Base-by-base conservation (phyloP, 1,140 invertebrate genomes). In the Phenacoccus solenopsis region DNA sequence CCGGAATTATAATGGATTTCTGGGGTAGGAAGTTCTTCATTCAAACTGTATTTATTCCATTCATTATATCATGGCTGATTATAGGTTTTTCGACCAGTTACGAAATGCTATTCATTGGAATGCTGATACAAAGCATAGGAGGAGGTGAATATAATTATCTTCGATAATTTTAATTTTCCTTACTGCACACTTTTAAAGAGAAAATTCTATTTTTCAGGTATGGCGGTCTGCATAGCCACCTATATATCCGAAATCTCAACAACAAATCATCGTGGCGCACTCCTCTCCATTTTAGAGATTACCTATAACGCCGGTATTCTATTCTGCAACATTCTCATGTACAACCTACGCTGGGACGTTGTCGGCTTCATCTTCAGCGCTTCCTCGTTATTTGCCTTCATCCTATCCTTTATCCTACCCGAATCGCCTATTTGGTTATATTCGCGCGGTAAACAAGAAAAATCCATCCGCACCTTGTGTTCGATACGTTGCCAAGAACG, bases 371-470 rank as follows among this genome's bases (percentile, higher is more conserved):
- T 87, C 16, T 86, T 84, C 71, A 79, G 82, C 0, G 75, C 83
- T 7, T 74, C 78, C 20, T 71, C 76, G 27, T 68, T 75, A 1
- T 77, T 78, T 5, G 78, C 82, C 5, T 38, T 78, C 27, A 24
- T 74, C 0, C 69, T 74, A 12, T 69, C 72, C 0, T 74, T 75
- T 24, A 69, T 81, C n/a, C 72, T 87, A 10, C 87, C 87, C 7
- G 87, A 88, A 78, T 85, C 86, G 1, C 87, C 87, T 27, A 78
- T 86, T 10, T 88, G 86, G 85, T 76, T 85, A 2, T 73, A 84
- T 59, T 79, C 80, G 10, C 80, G 79, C 74, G 80, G 81, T 4
- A 75, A 78, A 67, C 77, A 78, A 30, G 78, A 80, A 13, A 81
- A 83, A 22, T 81, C 83, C 0, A 72, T 80, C 21, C 78, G 77